Base-by-base conservation (phyloP, 2,888 invertebrate species). In the Petrolisthes manimaculis region DNA sequence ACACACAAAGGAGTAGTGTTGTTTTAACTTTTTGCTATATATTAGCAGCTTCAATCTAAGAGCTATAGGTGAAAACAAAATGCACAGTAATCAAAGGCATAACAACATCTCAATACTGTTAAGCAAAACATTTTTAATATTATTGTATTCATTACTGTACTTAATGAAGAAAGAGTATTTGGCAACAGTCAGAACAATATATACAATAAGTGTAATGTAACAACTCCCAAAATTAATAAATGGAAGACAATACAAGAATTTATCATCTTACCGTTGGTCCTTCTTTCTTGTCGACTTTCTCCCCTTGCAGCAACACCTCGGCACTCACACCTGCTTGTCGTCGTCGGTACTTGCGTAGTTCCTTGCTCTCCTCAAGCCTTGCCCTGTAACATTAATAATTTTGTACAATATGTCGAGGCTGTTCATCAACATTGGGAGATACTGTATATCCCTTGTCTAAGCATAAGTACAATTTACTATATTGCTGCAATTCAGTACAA, bases 241-340 rank as follows among this genome's bases (percentile, higher is more conserved):
- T 9, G 9, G 5, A 51, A 21, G 75, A 74, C 6, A 74, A 55
- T 54, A 53, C 51, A 56, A 9, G 55, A 51, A 51, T 21, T 5
- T 9, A 37, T 67, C 18, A 55, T 78, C 86, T 89, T 83, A 90
- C 90, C 51, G 84, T 87, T 54, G 24, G 77, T 37, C 85, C 86
- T 83, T 89, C 87, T 80, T 91, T 89, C 61, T 89, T 89, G n/a
- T 84, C 71, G 14, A 77, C 84, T 9, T 88, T 88, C 21, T 83
- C 84, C 37, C 89, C 88, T 4, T 83, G 86, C 71, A 91, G 77
- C 37, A 91, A 80, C 0, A 54, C 91, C 54, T 89, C 86, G 3
- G 91, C 88, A 67, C 87, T 91, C 14, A 91, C 86, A 6, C 91
- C 91, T n/a, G 86, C 88, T 21, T 89, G 89, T 18, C 88, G 86